Base-by-base conservation (phyloP, 1,140 invertebrate species). In the Rhagoletis pomonella region DNA sequence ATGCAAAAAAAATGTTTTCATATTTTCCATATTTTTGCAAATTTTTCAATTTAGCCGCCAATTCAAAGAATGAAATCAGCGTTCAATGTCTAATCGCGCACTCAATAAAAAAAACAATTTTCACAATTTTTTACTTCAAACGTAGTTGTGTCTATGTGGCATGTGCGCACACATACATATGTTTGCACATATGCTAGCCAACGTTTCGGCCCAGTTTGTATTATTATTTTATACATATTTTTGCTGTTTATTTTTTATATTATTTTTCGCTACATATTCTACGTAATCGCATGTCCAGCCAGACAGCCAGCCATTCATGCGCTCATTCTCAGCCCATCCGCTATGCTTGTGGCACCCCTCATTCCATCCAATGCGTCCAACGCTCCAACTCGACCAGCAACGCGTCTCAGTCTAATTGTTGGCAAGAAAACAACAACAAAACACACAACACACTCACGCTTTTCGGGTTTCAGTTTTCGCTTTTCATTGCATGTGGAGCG, bases 391-490 rank as follows among this genome's bases (percentile, higher is more conserved):
- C 29, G 29, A 29, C 29, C 29, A 69, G 67, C 67, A 17, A 14
- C 39, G 39, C 67, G 67, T 73, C 42, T n/a, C 67, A 73, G 67
- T 73, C 67, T 73, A 73, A 73, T 73, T 73, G 67, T 73, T 73
- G 2, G 42, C 39, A n/a, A 73, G 44, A 47, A 47, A 47, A 73
- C 5, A 67, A 14, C 12, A 69, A 47, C 0, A 69, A 69, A 44
- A 69, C 42, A n/a, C n/a, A n/a, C n/a, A n/a, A n/a, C n/a, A 17
- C 7, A 59, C 29, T 10, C 67, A 73, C 44, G 17, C 39, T 73
- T 73, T 73, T 73, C 67, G 67, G 67, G 67, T 47, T 73, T 73
- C 67, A 73, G 12, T 73, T 73, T 73, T 73, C 67, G 67, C 67
- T 73, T 73, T 73, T 47, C 67, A 17, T 73, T 73, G 67, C 42